Evolutionary conservation across 2,888 invertebrate species (phyloP).

Genomic region (Rotaria magnacalcarata): DNA sequence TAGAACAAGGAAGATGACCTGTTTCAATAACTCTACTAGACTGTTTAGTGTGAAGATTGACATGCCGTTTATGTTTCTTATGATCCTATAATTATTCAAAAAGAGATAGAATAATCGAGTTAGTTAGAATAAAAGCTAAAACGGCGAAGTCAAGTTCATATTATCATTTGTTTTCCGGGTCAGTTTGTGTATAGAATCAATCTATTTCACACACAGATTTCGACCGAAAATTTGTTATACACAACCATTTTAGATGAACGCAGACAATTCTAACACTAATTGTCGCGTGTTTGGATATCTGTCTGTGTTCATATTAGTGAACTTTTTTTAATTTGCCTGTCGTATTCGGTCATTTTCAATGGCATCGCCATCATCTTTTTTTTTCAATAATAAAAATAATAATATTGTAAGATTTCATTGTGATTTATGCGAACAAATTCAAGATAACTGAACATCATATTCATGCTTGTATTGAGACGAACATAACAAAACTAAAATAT

Average conservation of each 20-base stretch:
- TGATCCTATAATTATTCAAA: neutral
- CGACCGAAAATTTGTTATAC: neutral
- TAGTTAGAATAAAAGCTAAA: neutral
- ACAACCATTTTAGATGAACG: neutral
- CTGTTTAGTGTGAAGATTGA: neutral
- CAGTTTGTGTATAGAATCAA: neutral
- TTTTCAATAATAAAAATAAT: no score
- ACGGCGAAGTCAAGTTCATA: neutral
- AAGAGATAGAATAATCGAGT: neutral
- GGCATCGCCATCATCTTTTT: neutral
- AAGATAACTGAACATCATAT: neutral
- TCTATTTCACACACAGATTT: neutral
- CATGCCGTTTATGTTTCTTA: neutral
- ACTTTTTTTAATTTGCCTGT: neutral
- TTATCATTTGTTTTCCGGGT: neutral
- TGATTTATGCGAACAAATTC: neutral
- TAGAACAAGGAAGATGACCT: slow-evolving; percentile 16
- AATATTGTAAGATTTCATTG: neutral
- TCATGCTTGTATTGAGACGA: neutral
- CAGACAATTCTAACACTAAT: neutral
- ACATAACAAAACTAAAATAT: neutral
- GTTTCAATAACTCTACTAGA: neutral
- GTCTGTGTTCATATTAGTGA: neutral
- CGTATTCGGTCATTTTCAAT: neutral
- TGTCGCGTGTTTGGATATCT: slow-evolving; percentile 15